phyloP scores from a whole-genome alignment of 2,888 invertebrate genomes.

The Acanthosepion pharaonis region DNA sequence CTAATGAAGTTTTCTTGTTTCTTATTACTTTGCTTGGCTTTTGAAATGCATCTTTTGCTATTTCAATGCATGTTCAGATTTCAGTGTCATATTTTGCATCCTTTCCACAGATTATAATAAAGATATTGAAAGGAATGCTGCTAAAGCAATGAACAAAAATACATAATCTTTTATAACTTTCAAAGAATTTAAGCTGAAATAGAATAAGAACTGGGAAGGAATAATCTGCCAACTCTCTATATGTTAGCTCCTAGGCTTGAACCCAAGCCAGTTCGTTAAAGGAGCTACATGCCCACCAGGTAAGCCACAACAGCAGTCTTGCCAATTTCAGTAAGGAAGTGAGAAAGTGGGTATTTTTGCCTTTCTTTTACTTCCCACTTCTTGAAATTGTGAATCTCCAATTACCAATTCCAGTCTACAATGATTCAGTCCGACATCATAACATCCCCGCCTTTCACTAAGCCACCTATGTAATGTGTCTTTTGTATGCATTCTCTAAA shows the following conservation, averaged over 20 bases:
- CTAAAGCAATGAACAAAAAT: not conserved
- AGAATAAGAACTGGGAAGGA: not conserved
- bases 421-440: not conserved
- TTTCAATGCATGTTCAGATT: no score
- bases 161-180: not conserved
- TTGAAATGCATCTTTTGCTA: no score
- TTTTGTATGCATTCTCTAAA: constrained; percentile 20
- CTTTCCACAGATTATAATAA: no score
- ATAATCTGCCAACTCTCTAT: not conserved
- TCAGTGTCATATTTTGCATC: no score
- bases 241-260: not conserved
- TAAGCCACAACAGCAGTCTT: not conserved
- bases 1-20: no score
- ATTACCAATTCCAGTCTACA: constrained; percentile 8
- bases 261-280: not conserved
- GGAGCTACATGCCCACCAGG: not conserved
- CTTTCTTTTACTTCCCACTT: not conserved
- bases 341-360: not conserved
- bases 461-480: not conserved
- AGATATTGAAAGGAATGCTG: not conserved
- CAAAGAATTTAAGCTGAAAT: not conserved
- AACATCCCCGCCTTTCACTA: not conserved
- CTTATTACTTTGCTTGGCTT: no score
- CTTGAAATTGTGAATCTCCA: not conserved
- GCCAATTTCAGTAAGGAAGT: not conserved